Evolutionary conservation across 2,797 vertebrate genomes (phyloP).

Genomic region (Zenarchopterus dispar): DNA sequence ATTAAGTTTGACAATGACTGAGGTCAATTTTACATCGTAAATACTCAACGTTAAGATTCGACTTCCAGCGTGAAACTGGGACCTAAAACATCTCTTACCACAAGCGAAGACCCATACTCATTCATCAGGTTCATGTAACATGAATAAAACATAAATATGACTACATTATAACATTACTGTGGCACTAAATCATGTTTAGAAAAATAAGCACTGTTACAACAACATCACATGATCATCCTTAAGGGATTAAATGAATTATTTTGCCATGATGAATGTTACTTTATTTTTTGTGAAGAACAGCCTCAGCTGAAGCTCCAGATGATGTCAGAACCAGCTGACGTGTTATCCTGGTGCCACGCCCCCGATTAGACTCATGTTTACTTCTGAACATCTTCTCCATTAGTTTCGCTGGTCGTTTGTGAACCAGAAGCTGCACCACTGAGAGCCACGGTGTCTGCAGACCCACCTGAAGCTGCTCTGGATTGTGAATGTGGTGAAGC

Average conservation of each 20-base stretch:
- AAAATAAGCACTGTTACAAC: conserved; percentile 49
- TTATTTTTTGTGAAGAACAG: conserved; percentile 5
- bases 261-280: background rate
- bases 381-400: conserved; percentile 21
- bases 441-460: conserved; percentile 6
- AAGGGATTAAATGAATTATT: conserved; percentile 14
- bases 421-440: background rate
- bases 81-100: background rate
- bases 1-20: background rate
- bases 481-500: conserved; percentile 5
- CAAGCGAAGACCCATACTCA: conserved; percentile 12
- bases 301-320: background rate
- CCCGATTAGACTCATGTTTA: no score
- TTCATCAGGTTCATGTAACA: conserved; percentile 17
- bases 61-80: no score
- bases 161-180: conserved; percentile 23
- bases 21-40: background rate
- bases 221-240: conserved; percentile 29
- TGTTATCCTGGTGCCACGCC: background rate
- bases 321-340: conserved; percentile 7
- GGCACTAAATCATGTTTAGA: conserved; percentile 50
- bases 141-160: conserved; percentile 30
- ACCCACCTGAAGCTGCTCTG: background rate
- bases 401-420: conserved; percentile 10
- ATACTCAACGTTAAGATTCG: no score